Evolutionary conservation across 2,113 vertebrate species (phyloP).

Genomic region (Butorides virescens): DNA sequence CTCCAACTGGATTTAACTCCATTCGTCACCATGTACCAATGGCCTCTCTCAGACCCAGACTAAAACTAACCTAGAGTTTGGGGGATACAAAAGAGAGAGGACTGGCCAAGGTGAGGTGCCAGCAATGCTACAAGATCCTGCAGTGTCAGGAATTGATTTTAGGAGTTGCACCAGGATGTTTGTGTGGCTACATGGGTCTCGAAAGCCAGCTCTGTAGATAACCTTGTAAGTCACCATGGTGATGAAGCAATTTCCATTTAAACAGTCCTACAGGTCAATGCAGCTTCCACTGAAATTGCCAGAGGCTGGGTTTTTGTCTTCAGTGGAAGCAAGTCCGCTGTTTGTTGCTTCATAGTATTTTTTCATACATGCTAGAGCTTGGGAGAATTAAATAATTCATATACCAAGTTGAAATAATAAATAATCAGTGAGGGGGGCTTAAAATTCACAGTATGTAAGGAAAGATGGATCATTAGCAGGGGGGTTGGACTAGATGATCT

Average conservation of each 20-base stretch:
- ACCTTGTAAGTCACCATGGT: neutral
- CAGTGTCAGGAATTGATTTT: neutral
- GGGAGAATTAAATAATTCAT: conserved; percentile 2
- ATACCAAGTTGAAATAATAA: neutral
- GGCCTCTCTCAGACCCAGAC: neutral
- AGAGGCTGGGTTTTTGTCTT: neutral
- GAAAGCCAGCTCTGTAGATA: neutral
- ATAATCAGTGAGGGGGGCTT: neutral
- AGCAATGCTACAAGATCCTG: neutral
- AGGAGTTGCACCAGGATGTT: neutral
- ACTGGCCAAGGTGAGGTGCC: neutral
- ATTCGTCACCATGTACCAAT: neutral
- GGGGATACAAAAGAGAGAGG: neutral
- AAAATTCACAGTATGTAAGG: neutral
- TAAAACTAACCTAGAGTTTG: neutral
- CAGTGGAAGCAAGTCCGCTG: neutral
- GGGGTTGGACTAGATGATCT: no score
- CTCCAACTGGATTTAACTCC: no score
- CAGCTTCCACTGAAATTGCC: neutral
- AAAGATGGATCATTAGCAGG: neutral
- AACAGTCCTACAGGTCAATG: neutral
- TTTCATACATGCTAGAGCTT: neutral
- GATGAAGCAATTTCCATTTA: neutral
- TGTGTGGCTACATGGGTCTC: neutral
- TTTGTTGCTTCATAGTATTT: neutral